A percentile compares a stretch with the other conserved stretches of the same genome.
Conservation (phyloP, 2,113 vertebrate species). For the Peromyscus polionotus region DNA sequence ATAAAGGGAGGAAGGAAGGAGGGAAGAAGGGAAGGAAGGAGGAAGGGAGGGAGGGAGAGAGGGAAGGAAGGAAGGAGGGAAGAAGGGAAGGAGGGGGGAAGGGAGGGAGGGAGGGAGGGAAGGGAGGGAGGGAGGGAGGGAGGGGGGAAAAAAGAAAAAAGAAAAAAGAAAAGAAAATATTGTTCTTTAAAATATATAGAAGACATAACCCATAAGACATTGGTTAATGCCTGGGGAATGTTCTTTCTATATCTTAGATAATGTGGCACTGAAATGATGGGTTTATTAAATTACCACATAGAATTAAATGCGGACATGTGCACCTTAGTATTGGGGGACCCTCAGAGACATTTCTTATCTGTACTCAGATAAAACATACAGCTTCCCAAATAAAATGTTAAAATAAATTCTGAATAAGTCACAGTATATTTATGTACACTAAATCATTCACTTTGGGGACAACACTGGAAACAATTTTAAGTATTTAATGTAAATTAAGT, state of each 20-base stretch:
- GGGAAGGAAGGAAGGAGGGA: accelerated
- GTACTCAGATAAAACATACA: neutral
- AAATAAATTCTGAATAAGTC: constrained; percentile 35
- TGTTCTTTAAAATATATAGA: neutral
- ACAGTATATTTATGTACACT: neutral
- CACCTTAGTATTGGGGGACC: neutral
- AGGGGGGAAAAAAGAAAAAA: too few relatives aligned
- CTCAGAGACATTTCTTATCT: neutral
- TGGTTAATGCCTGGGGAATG: neutral
- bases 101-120: too few relatives aligned
- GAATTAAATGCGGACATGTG: neutral
- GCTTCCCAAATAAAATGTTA: constrained; percentile 46
- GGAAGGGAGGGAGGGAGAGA: accelerated
- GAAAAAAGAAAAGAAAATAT: neutral
- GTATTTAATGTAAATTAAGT: neutral
- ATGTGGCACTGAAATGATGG: neutral
- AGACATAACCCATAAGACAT: too few relatives aligned
- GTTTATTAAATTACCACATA: neutral
- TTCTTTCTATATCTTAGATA: neutral
- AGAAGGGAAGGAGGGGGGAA: too few relatives aligned
- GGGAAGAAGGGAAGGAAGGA: accelerated
- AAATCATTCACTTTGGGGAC: neutral
- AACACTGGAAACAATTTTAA: neutral
- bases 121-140: accelerated
- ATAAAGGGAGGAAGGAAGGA: neutral